Percentiles rank a stretch among this genome's conserved stretches.
Conservation (phyloP, 2,888 invertebrate genomes). For the Campoletis raptor region DNA sequence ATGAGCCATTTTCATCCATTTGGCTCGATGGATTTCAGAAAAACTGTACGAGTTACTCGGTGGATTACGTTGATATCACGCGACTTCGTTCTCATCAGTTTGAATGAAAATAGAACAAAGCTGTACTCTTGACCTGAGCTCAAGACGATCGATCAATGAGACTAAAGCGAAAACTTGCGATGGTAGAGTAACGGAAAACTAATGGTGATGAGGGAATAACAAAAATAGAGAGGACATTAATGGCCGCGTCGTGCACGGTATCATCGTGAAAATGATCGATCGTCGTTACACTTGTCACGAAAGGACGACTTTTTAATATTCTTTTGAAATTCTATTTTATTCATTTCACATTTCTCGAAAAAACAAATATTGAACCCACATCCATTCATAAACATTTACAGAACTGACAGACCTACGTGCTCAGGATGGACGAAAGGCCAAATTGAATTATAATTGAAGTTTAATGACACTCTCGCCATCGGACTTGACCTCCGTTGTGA, state of each 20-base stretch:
- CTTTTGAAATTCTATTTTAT: background rate
- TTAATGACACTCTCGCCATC: constrained; percentile 40
- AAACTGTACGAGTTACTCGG: background rate
- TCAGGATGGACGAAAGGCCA: constrained; percentile 4
- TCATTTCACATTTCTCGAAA: background rate
- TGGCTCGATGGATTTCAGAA: background rate
- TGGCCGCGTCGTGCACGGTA: background rate
- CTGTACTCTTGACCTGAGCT: constrained; percentile 8
- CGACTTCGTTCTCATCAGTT: background rate
- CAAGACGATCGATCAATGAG: constrained; percentile 37
- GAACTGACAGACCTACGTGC: background rate
- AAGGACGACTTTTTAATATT: background rate
- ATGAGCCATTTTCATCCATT: background rate
- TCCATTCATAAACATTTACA: constrained; percentile 16
- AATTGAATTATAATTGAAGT: constrained; percentile 57
- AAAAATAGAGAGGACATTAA: background rate
- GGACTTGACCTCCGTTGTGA: constrained; percentile 57
- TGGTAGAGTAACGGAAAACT: background rate
- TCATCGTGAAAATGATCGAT: background rate
- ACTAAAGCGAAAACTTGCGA: background rate
- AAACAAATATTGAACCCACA: background rate
- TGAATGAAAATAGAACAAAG: background rate
- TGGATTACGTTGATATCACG: background rate
- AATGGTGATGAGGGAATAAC: background rate
- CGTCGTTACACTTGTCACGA: background rate